A percentile compares a stretch with the other conserved stretches of the same genome.
Conservation (phyloP, 2,888 invertebrate species). For the Lasioglossum morio region DNA sequence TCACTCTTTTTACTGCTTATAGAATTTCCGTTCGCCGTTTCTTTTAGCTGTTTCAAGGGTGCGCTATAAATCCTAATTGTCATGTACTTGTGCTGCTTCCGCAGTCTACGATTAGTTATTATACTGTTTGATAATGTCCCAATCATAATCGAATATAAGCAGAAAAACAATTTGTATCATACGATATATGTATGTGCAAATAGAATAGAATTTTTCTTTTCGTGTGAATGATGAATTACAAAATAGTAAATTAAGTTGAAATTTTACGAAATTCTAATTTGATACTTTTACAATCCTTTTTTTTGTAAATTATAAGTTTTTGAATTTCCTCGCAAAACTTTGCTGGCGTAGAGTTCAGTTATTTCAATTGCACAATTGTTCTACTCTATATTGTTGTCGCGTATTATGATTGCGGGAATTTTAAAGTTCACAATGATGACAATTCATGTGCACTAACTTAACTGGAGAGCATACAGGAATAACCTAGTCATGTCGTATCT, state of each 20-base stretch:
- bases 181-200: background rate
- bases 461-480: background rate
- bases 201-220: background rate
- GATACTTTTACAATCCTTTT: background rate
- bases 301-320: background rate
- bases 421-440: background rate
- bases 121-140: background rate
- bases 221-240: background rate
- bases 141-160: background rate
- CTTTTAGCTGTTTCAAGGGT: background rate
- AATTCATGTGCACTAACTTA: background rate
- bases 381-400: background rate
- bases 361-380: background rate
- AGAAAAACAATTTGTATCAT: background rate
- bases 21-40: background rate
- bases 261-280: background rate
- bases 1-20: background rate
- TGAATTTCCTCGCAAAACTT: background rate
- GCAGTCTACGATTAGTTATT: background rate
- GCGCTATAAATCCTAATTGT: background rate
- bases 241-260: background rate
- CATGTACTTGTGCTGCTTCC: background rate
- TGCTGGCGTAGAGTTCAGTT: background rate
- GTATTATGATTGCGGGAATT: background rate
- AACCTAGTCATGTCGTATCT: conserved; percentile 8